Percentiles rank a stretch among this genome's conserved stretches.
These are phyloP conservation scores for Limnephilus rhombicus DNA, from an alignment of 2,888 invertebrate genomes.

Conservation along the genomic window DNA sequence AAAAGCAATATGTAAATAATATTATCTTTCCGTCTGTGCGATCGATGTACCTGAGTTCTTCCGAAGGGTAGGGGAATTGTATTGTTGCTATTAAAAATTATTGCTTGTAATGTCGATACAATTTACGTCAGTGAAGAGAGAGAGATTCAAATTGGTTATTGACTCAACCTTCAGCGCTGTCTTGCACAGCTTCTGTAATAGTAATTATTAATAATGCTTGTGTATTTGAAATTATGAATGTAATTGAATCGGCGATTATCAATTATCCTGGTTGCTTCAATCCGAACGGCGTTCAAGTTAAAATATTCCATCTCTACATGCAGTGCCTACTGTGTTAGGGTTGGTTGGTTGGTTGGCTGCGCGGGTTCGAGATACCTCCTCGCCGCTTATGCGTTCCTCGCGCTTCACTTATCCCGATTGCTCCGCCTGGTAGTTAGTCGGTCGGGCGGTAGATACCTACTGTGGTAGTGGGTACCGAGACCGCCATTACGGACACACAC, in stretches of 20 bases:
- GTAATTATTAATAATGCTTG: neutral
- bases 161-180: no score
- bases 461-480: neutral
- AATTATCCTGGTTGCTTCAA: neutral
- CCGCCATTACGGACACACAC: constrained; percentile 19
- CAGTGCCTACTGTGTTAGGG: neutral
- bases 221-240: neutral
- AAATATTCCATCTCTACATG: neutral
- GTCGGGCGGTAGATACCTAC: neutral
- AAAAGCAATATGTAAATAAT: neutral
- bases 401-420: constrained; percentile 34
- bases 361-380: constrained; percentile 22
- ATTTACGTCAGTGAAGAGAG: neutral
- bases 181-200: neutral
- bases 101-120: neutral
- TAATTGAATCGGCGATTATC: neutral
- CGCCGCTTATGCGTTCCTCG: constrained; percentile 32
- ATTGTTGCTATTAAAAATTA: neutral
- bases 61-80: neutral
- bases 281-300: neutral
- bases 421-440: constrained; percentile 23
- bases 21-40: neutral
- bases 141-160: neutral
- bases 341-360: neutral
- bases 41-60: neutral